Conservation (phyloP, 1,140 invertebrate genomes). For the Conus betulinus region DNA sequence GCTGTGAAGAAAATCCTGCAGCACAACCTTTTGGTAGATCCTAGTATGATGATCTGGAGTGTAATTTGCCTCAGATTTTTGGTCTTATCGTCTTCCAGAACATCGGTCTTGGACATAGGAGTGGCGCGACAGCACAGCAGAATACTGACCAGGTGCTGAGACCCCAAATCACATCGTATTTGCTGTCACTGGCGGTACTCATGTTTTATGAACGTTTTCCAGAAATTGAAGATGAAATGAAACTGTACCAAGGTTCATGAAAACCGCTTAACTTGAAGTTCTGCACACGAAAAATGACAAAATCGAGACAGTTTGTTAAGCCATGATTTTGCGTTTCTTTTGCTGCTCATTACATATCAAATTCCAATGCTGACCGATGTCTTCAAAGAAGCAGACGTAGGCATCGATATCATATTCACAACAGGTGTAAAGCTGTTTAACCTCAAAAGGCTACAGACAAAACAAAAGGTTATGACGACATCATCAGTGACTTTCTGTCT, state of each 20-base stretch:
- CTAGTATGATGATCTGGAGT: background rate
- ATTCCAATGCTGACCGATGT: too few species aligned
- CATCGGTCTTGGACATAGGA: background rate
- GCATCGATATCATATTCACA: too few species aligned
- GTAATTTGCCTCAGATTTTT: background rate
- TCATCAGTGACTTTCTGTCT: too few species aligned
- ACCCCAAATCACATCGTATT: background rate
- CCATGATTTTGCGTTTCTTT: background rate
- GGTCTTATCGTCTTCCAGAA: background rate
- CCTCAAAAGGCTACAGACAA: too few species aligned
- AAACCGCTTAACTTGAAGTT: background rate
- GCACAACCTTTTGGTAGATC: background rate
- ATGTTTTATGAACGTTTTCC: background rate
- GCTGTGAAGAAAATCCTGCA: background rate
- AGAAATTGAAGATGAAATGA: background rate
- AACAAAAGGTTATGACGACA: too few species aligned
- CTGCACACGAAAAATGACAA: background rate
- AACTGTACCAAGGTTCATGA: background rate
- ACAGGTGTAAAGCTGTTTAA: too few species aligned
- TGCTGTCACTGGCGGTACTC: background rate
- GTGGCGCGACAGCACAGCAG: background rate
- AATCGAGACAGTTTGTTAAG: background rate
- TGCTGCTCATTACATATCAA: background rate
- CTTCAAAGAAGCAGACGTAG: too few species aligned
- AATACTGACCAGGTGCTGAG: conserved; percentile 18